Base-by-base conservation (phyloP, 2,113 vertebrate species). In the Isurus oxyrinchus region DNA sequence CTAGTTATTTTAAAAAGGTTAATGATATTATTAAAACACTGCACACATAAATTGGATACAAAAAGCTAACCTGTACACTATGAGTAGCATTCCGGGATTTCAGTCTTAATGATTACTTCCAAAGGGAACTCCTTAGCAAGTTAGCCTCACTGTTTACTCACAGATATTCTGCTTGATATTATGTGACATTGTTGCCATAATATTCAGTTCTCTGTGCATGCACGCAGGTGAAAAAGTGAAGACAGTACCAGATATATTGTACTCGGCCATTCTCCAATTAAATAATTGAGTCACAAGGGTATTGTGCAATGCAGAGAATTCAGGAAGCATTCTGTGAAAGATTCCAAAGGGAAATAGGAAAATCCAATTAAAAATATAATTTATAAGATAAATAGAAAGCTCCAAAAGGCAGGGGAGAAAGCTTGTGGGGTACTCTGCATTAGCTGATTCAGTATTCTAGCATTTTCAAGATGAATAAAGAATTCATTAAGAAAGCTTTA, bases 1-100 rank as follows among this genome's bases (percentile, higher is more conserved):
- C 90, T 94, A 94, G 59, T 94, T 94, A 63, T 61, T 61, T 63
- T 63, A 94, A 94, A 94, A 27, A 40, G 59, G 61, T 94, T 94
- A 63, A 63, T 94, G 57, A 66, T n/a, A 23, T 93, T 63, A 40
- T 94, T 94, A 63, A 94, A 94, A 66, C 66, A 40, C 19, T 93
- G 90, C 35, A 63, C 35, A 63, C 21, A 44, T 61, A n/a, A 93
- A 63, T 63, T 63, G 57, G 57, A 94, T n/a, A 94, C 31, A n/a
- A 35, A 40, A 63, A 44, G 57, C 16, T 40, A 66, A 66, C n/a
- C 55, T 59, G 13, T 14, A 35, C 27, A 2, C 88, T 61, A 55
- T 31, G 11, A 59, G 40, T 49, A 44, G 81, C 40, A 44, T 16
- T 44, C 6, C 19, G 16, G n/a, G 40, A 63, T n/a, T 63, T 61